phyloP scores from a whole-genome alignment of 2,888 invertebrate genomes.

The Phaonia tiefii region DNA sequence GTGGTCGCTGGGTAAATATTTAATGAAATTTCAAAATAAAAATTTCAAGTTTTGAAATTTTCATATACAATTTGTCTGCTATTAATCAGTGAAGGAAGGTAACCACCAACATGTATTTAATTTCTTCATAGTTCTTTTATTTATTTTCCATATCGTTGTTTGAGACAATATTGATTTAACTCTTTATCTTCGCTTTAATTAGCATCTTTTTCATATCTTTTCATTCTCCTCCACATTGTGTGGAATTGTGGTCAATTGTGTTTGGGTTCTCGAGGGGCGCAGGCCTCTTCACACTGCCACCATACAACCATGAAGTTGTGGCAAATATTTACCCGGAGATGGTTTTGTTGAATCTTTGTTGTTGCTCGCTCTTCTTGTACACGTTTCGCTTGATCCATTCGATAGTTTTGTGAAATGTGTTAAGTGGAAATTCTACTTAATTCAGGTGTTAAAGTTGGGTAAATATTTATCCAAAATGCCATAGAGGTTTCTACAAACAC shows the following conservation, averaged over 20 bases:
- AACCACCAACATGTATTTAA: not conserved
- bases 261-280: conserved; percentile 16
- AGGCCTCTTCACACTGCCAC: conserved; percentile 37
- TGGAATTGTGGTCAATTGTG: conserved; percentile 61
- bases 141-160: not conserved
- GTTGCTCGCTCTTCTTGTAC: not conserved
- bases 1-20: no score
- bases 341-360: not conserved
- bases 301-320: conserved; percentile 58
- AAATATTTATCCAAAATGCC: conserved; percentile 63
- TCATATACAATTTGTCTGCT: no score
- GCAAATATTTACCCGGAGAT: conserved; percentile 57
- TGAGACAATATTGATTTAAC: conserved; percentile 27
- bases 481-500: conserved; percentile 34
- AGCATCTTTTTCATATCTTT: conserved; percentile 55
- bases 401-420: not conserved
- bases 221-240: conserved; percentile 31
- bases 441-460: conserved; percentile 65
- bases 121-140: not conserved
- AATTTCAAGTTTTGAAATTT: no score
- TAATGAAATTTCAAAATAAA: no score
- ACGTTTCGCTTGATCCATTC: not conserved
- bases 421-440: conserved; percentile 65
- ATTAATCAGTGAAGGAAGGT: no score
- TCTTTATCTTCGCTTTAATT: conserved; percentile 57